A percentile compares a stretch with the other conserved stretches of the same genome.
Evolutionary conservation across 2,113 vertebrate species (phyloP).

Genomic region (Odontesthes bonariensis): DNA sequence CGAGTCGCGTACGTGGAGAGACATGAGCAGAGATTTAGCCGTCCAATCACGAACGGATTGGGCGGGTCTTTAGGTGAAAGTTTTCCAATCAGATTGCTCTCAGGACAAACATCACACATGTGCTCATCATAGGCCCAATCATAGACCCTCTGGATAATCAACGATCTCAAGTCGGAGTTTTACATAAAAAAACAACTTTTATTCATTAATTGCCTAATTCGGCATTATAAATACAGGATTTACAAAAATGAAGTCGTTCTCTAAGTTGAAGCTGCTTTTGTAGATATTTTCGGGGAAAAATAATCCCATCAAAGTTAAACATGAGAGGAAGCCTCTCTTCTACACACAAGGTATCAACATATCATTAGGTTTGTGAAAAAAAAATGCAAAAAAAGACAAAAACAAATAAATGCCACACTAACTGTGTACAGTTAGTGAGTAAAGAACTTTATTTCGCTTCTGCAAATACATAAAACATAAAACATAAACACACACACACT

Average conservation of each 20-base stretch:
- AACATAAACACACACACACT: no score
- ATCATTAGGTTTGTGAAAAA: not conserved
- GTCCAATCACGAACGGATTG: slow-evolving; percentile 67
- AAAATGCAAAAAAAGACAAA: not conserved
- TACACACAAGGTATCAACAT: not conserved
- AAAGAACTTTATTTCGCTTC: not conserved
- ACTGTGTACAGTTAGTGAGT: not conserved
- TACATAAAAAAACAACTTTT: slow-evolving; percentile 40
- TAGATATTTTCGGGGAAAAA: not conserved
- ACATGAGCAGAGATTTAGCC: slow-evolving; percentile 76
- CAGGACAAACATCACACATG: slow-evolving; percentile 22
- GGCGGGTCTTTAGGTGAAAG: slow-evolving; percentile 23
- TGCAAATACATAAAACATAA: not conserved
- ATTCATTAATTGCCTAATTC: slow-evolving; percentile 23
- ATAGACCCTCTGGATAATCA: not conserved
- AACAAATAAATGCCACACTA: not conserved
- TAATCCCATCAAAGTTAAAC: not conserved
- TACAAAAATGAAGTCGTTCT: not conserved
- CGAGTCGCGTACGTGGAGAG: slow-evolving; percentile 64
- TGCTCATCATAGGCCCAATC: not conserved
- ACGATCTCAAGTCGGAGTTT: not conserved
- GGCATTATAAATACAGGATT: not conserved
- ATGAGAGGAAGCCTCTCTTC: not conserved
- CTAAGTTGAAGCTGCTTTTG: not conserved
- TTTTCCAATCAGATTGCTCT: slow-evolving; percentile 45